Base-by-base conservation (phyloP, 1,140 invertebrate genomes). In the Brachionus calyciflorus region DNA sequence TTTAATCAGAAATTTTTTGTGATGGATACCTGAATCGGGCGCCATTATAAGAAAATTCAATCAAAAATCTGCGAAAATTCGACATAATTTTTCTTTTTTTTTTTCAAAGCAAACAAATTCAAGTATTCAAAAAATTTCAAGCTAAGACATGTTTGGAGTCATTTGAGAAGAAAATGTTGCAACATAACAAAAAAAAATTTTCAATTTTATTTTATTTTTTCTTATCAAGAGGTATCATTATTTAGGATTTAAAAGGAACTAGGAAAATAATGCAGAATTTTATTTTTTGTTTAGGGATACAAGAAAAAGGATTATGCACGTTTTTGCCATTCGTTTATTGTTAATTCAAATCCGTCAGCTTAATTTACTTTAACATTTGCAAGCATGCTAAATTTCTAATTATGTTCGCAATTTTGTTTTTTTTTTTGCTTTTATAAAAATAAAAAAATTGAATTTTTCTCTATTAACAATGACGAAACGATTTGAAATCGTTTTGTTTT, bases 331-430 rank as follows among this genome's bases (percentile, higher is more conserved):
- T 5, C 33, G 33, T 37, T 37, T 37, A 5, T 37, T 37, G 3
- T 37, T 3, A 37, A 37, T 5, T 5, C 3, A 37, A 37, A 5
- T 9, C 4, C 9, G 3, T 37, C 33, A 37, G 33, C 33, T 37
- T 37, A 5, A 37, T 37, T 9, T 37, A 5, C 33, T n/a, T n/a
- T 5, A 37, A 37, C 33, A 37, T 37, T 37, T 37, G 55, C 55
- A 60, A 60, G 55, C 55, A 60, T 60, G 55, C 30, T 60, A 60
- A 60, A 60, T 60, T 60, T n/a, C n/a, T n/a, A n/a, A n/a, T n/a
- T 60, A 60, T 60, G 55, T 60, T 60, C 55, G 55, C 55, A 60
- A 60, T 60, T 60, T 19, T 33, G 19, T 33, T 37, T 28, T 17
- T 37, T 37, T 60, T 37, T 60, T 60, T 19, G 19, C 30, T 37